A percentile compares a stretch with the other conserved stretches of the same genome.
These are phyloP conservation scores for Caenorhabditis inopinata DNA, from an alignment of 1,140 invertebrate species.

Conservation along the genomic window DNA sequence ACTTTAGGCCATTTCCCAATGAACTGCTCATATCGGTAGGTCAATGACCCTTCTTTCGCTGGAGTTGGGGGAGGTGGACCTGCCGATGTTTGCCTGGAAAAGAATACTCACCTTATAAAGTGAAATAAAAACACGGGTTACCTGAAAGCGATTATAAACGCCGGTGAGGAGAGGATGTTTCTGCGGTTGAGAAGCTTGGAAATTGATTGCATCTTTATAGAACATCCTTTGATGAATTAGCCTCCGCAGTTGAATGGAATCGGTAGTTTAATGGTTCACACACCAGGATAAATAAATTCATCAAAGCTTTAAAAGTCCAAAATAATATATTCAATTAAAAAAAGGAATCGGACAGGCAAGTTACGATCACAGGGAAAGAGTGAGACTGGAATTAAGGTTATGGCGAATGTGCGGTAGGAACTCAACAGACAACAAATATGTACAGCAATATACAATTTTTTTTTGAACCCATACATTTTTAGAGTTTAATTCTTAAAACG, in stretches of 20 bases:
- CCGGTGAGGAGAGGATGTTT: not conserved
- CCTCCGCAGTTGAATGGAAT: too few species aligned
- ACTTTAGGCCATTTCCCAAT: constrained; percentile 38
- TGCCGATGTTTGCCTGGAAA: constrained; percentile 25
- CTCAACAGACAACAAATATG: not conserved
- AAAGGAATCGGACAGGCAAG: not conserved
- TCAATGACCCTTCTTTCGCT: constrained; percentile 30
- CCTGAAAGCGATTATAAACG: not conserved
- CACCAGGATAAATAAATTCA: too few species aligned
- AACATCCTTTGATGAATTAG: too few species aligned
- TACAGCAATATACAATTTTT: not conserved
- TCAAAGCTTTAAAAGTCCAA: too few species aligned
- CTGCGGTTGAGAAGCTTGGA: not conserved
- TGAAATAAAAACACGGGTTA: not conserved
- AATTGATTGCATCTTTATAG: not conserved
- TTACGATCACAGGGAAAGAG: not conserved
- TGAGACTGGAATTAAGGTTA: not conserved
- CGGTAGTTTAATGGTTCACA: too few species aligned
- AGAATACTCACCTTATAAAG: not conserved
- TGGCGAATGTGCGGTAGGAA: not conserved
- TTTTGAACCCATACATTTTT: too few species aligned
- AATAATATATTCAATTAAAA: too few species aligned
- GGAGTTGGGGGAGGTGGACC: constrained; percentile 41
- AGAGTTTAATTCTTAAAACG: too few species aligned
- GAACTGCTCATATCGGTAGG: constrained; percentile 40